Conservation (phyloP, 2,797 vertebrate species). For the Enteromius paludinosus region DNA sequence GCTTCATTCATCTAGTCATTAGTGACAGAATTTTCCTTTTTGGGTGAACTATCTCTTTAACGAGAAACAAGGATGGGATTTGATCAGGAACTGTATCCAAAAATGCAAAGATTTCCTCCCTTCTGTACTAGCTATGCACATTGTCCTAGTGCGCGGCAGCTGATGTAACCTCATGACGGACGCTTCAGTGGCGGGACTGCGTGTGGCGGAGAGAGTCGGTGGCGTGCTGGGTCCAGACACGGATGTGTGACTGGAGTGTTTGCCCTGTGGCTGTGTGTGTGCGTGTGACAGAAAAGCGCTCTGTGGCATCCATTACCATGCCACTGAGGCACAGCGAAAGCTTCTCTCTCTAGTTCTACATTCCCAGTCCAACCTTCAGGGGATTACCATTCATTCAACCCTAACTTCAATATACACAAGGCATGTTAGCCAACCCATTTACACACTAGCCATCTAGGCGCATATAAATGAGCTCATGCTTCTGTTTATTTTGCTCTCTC, state of each 20-base stretch:
- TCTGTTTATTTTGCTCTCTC: slow-evolving; percentile 27
- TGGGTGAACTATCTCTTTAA: not conserved
- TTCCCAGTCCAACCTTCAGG: slow-evolving; percentile 50
- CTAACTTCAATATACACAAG: slow-evolving; percentile 52
- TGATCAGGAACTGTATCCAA: not conserved
- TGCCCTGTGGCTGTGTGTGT: slow-evolving; percentile 48
- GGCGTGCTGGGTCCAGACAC: slow-evolving; percentile 43
- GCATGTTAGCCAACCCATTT: slow-evolving; percentile 56
- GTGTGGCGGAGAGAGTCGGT: slow-evolving; percentile 18
- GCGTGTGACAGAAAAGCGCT: slow-evolving; percentile 34
- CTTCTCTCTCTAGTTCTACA: slow-evolving; percentile 38
- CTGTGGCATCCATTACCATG: slow-evolving; percentile 57
- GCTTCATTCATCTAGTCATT: too few relatives aligned
- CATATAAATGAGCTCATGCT: slow-evolving; percentile 41
- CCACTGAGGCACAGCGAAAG: slow-evolving; percentile 55
- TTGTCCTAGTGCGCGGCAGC: not conserved
- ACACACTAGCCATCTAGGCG: slow-evolving; percentile 45
- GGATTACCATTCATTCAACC: slow-evolving; percentile 58
- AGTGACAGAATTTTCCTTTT: not conserved
- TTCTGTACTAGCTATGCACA: not conserved
- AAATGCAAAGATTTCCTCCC: not conserved
- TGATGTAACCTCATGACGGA: slow-evolving; percentile 20
- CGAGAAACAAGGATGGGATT: not conserved
- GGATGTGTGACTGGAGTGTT: slow-evolving; percentile 52
- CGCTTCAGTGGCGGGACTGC: not conserved